phyloP scores from a whole-genome alignment of 2,888 invertebrate genomes.

The Nebria brevicollis region DNA sequence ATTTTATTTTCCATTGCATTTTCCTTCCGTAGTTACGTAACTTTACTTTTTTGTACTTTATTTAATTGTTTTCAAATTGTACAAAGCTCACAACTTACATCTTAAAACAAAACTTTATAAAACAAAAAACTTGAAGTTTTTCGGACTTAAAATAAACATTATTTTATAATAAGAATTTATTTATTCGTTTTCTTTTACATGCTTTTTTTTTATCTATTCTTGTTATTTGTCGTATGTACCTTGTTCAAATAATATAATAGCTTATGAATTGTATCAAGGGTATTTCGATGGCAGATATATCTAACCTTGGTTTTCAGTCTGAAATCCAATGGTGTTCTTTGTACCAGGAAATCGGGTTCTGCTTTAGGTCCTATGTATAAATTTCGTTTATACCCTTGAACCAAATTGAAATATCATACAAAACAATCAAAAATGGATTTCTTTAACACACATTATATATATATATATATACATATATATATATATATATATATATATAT shows the following conservation, averaged over 20 bases:
- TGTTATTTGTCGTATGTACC: background rate
- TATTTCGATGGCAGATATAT: constrained; percentile 7
- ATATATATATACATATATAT: too few species aligned
- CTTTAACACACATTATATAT: too few species aligned
- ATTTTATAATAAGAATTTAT: background rate
- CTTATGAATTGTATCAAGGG: constrained; percentile 5
- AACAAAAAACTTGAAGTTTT: background rate
- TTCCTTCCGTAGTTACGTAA: background rate
- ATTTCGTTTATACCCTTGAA: constrained; percentile 6
- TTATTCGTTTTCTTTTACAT: background rate
- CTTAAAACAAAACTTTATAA: background rate
- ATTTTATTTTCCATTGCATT: background rate
- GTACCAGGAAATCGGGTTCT: constrained; percentile 12
- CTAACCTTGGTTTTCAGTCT: background rate
- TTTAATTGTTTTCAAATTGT: background rate
- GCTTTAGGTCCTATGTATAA: background rate
- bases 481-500: too few species aligned
- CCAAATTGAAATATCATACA: background rate
- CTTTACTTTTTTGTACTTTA: background rate
- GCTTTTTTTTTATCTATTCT: background rate
- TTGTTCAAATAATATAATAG: constrained; percentile 2
- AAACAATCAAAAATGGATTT: background rate
- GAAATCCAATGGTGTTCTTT: background rate
- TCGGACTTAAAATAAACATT: background rate
- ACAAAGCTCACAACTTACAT: background rate